Evolutionary conservation across 2,113 vertebrate genomes (phyloP), one percentile per base, ranked within the genome.

Genomic region (Megalops atlanticus): DNA sequence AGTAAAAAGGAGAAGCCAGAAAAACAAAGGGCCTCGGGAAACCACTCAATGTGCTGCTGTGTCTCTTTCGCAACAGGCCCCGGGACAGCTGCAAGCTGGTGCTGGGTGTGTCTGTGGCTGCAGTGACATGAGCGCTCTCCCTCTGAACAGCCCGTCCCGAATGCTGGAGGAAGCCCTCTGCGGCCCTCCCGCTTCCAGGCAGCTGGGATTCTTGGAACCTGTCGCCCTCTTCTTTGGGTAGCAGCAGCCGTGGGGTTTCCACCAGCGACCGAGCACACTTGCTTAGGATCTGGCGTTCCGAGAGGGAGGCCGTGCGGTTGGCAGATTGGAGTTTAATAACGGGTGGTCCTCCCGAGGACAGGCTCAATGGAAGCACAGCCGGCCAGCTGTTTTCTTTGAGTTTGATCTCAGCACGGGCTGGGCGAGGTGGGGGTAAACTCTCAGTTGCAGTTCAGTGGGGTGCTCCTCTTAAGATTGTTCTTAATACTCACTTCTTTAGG

Each of bases 1-100:
- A 89, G 87, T 91, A 89, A 89, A 92, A 87, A 85, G 89, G 85
- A 81, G 92, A 91, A 81, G 88, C 86, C 91, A 91, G 90, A 87
- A 90, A 92, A 92, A 92, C 89, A 90, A 92, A 92, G 88, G 86
- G 89, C 87, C 87, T 90, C 81, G 84, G 87, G 70, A 83, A 83
- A 36, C 18, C 84, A 77, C 74, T 69, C 18, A 39, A 72, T 78
- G 79, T 77, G 81, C n/a, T n/a, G n/a, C n/a, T n/a, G 82, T 80
- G 71, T 83, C 87, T 92, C 89, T 92, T 92, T 92, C 81, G 85
- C 89, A 93, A 92, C 86, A n/a, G 47, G 64, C 86, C 85, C 88
- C 85, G 90, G n/a, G 86, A 88, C 90, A 91, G 87, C 89, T 88
- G 86, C 80, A 80, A 82, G 74, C 88, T 81, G 82, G 82, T 82